Conservation (phyloP, 2,888 invertebrate species). For the Sinodicranocentrus sp. region DNA sequence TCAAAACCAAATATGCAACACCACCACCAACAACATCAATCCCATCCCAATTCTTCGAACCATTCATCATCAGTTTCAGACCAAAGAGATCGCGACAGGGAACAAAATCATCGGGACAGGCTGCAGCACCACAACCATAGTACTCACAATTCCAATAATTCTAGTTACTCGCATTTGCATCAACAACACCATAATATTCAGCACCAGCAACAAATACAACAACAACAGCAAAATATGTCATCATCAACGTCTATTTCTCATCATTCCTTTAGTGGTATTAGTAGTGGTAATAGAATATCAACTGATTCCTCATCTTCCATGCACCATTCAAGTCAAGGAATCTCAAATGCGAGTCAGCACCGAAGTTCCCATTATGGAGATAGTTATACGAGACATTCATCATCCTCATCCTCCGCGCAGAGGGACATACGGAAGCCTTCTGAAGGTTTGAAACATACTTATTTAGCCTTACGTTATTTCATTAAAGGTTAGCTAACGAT, state of each 20-base stretch:
- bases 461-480: too few relatives aligned
- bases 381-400: conserved; percentile 54
- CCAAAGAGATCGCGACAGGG: conserved; percentile 63
- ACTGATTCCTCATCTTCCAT: conserved; percentile 59
- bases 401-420: conserved; percentile 59
- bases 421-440: conserved; percentile 74
- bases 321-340: conserved; percentile 56
- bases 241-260: conserved; percentile 48
- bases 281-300: conserved; percentile 65
- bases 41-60: conserved; percentile 62
- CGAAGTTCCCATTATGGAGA: conserved; percentile 61
- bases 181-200: conserved; percentile 57
- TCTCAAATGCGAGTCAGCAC: conserved; percentile 59
- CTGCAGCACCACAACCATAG: conserved; percentile 42
- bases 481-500: too few relatives aligned
- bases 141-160: conserved; percentile 60
- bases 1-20: conserved; percentile 64
- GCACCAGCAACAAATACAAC: conserved; percentile 49
- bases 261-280: conserved; percentile 69
- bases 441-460: conserved; percentile 66
- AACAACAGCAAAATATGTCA: conserved; percentile 47
- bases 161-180: conserved; percentile 62
- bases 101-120: conserved; percentile 49
- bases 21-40: conserved; percentile 63
- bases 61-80: conserved; percentile 65